These are phyloP conservation scores for Molanna angustata DNA, from an alignment of 2,888 invertebrate genomes.

Conservation along the genomic window DNA sequence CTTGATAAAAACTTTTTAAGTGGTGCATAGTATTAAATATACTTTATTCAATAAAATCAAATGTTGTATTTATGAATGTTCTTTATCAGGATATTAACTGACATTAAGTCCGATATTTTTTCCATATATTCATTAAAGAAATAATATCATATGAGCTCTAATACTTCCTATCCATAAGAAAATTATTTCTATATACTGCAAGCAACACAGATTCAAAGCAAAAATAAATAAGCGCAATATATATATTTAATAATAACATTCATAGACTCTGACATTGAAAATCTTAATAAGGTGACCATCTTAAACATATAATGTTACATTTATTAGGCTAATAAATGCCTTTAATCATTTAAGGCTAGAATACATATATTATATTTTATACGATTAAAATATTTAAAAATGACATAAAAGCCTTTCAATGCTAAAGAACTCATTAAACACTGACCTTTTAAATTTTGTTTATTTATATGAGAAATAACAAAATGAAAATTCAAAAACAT, in stretches of 20 bases:
- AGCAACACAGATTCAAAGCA: conserved; percentile 26
- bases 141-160: no score
- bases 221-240: conserved; percentile 21
- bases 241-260: conserved; percentile 20
- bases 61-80: no score
- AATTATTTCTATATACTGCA: conserved; percentile 21
- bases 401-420: conserved; percentile 17
- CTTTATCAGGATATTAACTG: no score
- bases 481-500: no score
- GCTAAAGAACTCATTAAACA: background rate
- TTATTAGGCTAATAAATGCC: conserved; percentile 24
- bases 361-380: conserved; percentile 27
- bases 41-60: no score
- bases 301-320: conserved; percentile 24
- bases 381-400: conserved; percentile 23
- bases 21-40: conserved; percentile 27
- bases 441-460: no score
- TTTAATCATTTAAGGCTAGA: conserved; percentile 23
- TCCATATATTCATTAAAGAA: no score
- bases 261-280: conserved; percentile 20
- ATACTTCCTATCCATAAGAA: conserved; percentile 13
- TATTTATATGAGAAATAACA: no score
- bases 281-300: conserved; percentile 23
- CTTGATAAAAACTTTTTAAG: conserved; percentile 18
- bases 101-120: no score